Conservation (phyloP, 2,888 invertebrate species). For the Macropis europaea region DNA sequence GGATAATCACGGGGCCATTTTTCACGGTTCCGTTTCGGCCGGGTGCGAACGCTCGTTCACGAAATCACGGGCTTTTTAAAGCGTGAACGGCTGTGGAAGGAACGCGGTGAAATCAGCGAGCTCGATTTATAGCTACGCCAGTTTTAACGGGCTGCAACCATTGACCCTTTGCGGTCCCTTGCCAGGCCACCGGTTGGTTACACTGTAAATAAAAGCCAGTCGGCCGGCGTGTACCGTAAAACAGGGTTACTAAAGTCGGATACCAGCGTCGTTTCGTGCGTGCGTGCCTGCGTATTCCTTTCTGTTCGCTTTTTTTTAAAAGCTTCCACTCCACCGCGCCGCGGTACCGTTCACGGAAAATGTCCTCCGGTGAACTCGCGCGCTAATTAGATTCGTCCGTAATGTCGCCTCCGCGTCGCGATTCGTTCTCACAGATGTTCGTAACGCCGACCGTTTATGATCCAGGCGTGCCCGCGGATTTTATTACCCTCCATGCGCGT, state of each 20-base stretch:
- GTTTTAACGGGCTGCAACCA: slow-evolving; percentile 36
- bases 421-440: not conserved
- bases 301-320: slow-evolving; percentile 8
- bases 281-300: slow-evolving; percentile 1
- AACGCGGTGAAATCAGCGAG: slow-evolving; percentile 26
- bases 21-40: not conserved
- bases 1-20: too few relatives aligned
- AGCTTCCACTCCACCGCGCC: not conserved
- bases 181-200: slow-evolving; percentile 27
- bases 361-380: not conserved
- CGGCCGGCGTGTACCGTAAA: slow-evolving; percentile 45
- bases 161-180: slow-evolving; percentile 50
- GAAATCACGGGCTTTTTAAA: slow-evolving; percentile 6
- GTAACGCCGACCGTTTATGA: too few relatives aligned
- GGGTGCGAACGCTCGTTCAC: not conserved
- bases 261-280: slow-evolving; percentile 8
- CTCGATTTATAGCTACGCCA: slow-evolving; percentile 28
- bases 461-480: too few relatives aligned
- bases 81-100: slow-evolving; percentile 18
- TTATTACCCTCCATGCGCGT: too few relatives aligned
- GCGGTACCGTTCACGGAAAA: slow-evolving; percentile 3
- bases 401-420: too few relatives aligned
- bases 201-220: slow-evolving; percentile 50
- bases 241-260: slow-evolving; percentile 43
- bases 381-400: slow-evolving; percentile 3